Evolutionary conservation across 2,797 vertebrate species (phyloP), one percentile per base, ranked within the genome.

Genomic region (Xenentodon cancila): DNA sequence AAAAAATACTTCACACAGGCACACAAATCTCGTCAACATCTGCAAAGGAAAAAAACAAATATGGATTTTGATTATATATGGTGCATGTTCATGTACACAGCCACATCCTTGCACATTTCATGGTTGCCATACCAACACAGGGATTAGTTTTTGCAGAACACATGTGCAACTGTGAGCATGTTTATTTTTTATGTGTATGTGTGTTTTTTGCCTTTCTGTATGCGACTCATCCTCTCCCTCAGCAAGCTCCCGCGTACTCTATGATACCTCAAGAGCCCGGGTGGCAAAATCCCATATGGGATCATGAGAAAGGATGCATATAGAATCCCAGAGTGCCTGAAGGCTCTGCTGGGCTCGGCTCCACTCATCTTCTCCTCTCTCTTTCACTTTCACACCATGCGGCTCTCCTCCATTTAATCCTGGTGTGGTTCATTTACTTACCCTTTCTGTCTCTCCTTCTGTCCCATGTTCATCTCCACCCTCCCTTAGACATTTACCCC

Each of bases 91-190:
- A 18, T 32, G 17, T 43, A 51, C 53, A 18, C 30, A 56, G 5
- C 50, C 48, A 21, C 75, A 57, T 69, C 50, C 55, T 44, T 68
- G 34, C 22, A 67, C 60, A 77, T 73, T 66, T 58, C 71, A 62
- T 81, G 66, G 80, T 87, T 89, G 73, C 84, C 79, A 84, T 90
- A 82, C 77, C 81, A 87, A 88, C 81, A 53, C 59, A 59, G 67
- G 65, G 21, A 73, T 80, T 73, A 59, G 19, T 71, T 64, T 77
- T 34, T 80, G 71, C 64, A 60, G 56, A 30, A 53, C 66, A 43
- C 49, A 74, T 65, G 61, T 67, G 57, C 47, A 59, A 57, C 63
- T 44, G 21, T 59, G 55, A 59, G 52, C 44, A 30, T 71, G 52
- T 54, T 42, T 80, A 56, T 64, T 50, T 48, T 64, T 55, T 27